Percentiles rank a stretch among this genome's conserved stretches.
phyloP scores from a whole-genome alignment of 2,888 invertebrate genomes.

The Unio pictorum region DNA sequence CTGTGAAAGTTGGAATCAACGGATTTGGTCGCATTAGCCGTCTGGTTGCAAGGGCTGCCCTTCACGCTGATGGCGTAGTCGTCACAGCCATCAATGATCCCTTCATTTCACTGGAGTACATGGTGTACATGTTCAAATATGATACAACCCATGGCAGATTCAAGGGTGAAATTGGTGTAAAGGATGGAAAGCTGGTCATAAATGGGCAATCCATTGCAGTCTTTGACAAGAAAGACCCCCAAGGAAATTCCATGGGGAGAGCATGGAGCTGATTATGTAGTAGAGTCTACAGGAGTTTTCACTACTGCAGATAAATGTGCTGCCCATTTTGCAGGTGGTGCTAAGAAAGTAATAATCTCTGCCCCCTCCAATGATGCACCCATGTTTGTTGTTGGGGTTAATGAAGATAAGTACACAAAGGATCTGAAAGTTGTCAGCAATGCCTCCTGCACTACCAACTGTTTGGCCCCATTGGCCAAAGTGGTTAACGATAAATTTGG shows the following conservation, averaged over 20 bases:
- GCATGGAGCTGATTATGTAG: conserved; percentile 94
- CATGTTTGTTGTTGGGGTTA: conserved; percentile 98
- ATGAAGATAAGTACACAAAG: conserved; percentile 89
- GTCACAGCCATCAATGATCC: conserved; percentile 96
- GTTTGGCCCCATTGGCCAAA: conserved; percentile 96
- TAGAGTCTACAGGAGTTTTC: conserved; percentile 99
- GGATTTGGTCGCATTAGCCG: conserved; percentile 94
- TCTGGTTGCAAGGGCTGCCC: conserved; percentile 87
- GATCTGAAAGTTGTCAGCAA: conserved; percentile 79
- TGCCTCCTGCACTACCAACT: conserved; percentile 99
- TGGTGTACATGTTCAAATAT: conserved; percentile 96
- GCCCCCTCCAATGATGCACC: conserved; percentile 99
- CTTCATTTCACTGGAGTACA: conserved; percentile 95
- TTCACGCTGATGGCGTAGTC: conserved; percentile 76
- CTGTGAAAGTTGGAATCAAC: conserved; percentile 47
- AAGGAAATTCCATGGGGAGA: conserved; percentile 89
- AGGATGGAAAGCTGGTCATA: conserved; percentile 85
- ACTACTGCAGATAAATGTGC: conserved; percentile 94
- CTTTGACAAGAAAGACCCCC: conserved; percentile 76
- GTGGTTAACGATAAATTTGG: conserved; percentile 96
- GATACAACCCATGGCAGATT: conserved; percentile 98
- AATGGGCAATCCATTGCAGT: conserved; percentile 86
- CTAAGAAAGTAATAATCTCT: conserved; percentile 97
- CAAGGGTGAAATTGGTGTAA: conserved; percentile 87
- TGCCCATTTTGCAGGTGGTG: conserved; percentile 73